These are phyloP conservation scores for Potorous gilbertii DNA, from an alignment of 2,797 vertebrate genomes.

Conservation along the genomic window DNA sequence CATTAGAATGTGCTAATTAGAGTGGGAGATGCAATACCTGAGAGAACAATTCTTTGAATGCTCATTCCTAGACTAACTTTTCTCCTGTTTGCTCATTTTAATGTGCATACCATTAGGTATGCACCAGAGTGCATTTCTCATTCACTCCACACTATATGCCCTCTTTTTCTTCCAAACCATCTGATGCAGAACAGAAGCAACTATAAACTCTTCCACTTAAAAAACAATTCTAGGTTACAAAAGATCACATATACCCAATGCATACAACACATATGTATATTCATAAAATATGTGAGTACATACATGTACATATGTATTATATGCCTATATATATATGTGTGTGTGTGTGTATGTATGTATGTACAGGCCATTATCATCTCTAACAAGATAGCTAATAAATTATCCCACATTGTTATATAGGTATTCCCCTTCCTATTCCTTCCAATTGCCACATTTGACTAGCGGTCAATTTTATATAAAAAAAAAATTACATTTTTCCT, in stretches of 20 bases:
- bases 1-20: slow-evolving; percentile 70
- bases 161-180: neutral
- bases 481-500: slow-evolving; percentile 4
- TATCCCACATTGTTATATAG: slow-evolving; percentile 22
- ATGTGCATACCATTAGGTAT: slow-evolving; percentile 57
- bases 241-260: slow-evolving; percentile 42
- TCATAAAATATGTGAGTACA: neutral
- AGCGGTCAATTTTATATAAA: slow-evolving; percentile 42
- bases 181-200: slow-evolving; percentile 32
- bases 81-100: slow-evolving; percentile 51
- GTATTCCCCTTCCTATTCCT: slow-evolving; percentile 44
- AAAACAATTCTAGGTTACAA: slow-evolving; percentile 57
- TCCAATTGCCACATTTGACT: slow-evolving; percentile 16
- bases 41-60: slow-evolving; percentile 39
- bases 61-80: slow-evolving; percentile 60
- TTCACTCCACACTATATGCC: slow-evolving; percentile 17
- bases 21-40: slow-evolving; percentile 57
- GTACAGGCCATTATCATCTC: slow-evolving; percentile 49
- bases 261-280: neutral
- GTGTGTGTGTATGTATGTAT: neutral
- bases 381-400: slow-evolving; percentile 39
- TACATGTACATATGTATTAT: neutral
- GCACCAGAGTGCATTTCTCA: neutral
- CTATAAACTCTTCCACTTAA: neutral
- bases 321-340: too few species aligned